Base-by-base conservation (phyloP, 2,888 invertebrate species). In the Sialis fuliginosa region DNA sequence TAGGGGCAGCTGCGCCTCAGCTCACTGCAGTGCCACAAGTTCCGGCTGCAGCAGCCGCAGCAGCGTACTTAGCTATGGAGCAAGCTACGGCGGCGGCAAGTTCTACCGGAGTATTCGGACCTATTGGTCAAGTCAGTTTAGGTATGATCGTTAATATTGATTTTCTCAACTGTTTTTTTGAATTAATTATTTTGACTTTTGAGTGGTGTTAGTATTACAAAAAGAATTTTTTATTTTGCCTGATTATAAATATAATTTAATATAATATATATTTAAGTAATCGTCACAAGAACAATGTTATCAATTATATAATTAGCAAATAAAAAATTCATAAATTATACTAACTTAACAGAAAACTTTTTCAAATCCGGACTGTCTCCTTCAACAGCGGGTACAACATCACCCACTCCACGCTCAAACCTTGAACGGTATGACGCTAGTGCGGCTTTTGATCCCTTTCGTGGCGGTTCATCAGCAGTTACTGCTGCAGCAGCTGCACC, bases 91-190 rank as follows among this genome's bases (percentile, higher is more conserved):
- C 67, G 48, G 62, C 70, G 31, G 62, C 70, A 30, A 68, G 67
- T 51, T 66, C 49, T 60, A 68, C 60, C 52, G 78, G 78, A 55
- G 81, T 88, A 45, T 91, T 89, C 68, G 89, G 89, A 48, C 84
- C 89, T 49, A 85, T 90, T 54, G 87, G 87, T 34, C 86, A 80
- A 66, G 78, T 81, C 57, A 76, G 75, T 62, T 69, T 81, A 56
- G 71, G 72, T 54, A 62, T 66, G 55, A 22, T 22, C 22, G 22
- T 22, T 22, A 22, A 22, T 22, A 22, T 22, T 22, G 22, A 22
- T 22, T 22, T 22, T 22, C 22, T 22, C 22, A 22, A n/a, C n/a
- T 22, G 22, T 22, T 22, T 22, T 22, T 22, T 22, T 2, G 22
- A 22, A 22, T 22, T 22, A 22, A 22, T 22, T 22, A 22, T 22